These are phyloP conservation scores for Diabrotica virgifera DNA, from an alignment of 1,140 invertebrate genomes.

Conservation along the genomic window DNA sequence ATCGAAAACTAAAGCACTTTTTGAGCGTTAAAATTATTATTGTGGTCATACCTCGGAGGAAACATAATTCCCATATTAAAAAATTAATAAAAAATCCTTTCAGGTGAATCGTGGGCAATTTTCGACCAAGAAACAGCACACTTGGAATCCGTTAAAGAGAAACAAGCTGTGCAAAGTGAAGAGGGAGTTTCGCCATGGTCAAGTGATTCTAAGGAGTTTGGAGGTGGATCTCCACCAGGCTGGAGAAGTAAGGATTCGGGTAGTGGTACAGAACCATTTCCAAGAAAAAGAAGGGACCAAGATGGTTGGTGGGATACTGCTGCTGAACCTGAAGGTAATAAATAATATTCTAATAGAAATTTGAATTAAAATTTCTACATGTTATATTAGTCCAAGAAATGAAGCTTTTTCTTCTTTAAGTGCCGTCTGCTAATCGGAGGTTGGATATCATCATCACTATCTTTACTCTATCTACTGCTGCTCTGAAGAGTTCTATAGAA, in stretches of 20 bases:
- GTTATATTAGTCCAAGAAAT: not conserved
- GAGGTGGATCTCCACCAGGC: conserved; percentile 48
- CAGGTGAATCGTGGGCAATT: conserved; percentile 46
- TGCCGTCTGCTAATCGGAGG: too few relatives aligned
- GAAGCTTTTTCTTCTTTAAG: too few relatives aligned
- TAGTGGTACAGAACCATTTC: conserved; percentile 44
- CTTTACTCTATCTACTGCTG: too few relatives aligned
- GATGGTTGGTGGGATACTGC: conserved; percentile 48
- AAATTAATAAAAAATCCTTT: not conserved
- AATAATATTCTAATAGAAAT: not conserved
- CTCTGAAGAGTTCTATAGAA: too few relatives aligned
- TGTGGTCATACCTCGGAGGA: too few relatives aligned
- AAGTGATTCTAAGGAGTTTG: conserved; percentile 68
- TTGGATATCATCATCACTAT: too few relatives aligned
- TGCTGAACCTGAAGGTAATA: conserved; percentile 42
- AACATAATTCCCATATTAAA: too few relatives aligned
- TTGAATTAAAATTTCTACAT: not conserved
- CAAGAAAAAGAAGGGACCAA: conserved; percentile 49
- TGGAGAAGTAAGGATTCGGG: conserved; percentile 52
- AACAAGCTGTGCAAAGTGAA: conserved; percentile 48
- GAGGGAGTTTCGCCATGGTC: conserved; percentile 70
- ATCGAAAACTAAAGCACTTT: too few relatives aligned
- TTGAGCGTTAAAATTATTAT: too few relatives aligned
- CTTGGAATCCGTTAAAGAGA: conserved; percentile 36
- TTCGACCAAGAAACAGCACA: conserved; percentile 42